Evolutionary conservation across 2,113 vertebrate genomes (phyloP).

Genomic region (Canis aureus): DNA sequence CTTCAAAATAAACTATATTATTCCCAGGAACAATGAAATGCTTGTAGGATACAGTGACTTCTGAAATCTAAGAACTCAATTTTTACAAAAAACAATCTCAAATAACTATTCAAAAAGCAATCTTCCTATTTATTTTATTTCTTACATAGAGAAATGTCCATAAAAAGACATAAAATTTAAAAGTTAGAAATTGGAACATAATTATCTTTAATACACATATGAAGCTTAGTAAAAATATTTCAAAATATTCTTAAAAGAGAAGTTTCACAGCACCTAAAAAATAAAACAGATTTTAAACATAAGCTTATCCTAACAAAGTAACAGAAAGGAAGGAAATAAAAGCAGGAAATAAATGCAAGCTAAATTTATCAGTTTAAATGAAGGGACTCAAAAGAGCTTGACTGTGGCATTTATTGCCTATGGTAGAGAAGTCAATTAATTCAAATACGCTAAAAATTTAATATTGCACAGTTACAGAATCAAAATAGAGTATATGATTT

Average conservation of each 20-base stretch:
- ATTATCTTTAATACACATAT: not conserved
- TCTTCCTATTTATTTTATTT: not conserved
- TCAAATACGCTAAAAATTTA: not conserved
- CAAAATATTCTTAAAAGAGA: not conserved
- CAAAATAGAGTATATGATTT: not conserved
- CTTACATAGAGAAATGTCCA: not conserved
- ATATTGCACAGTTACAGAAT: not conserved
- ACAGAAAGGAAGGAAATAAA: not conserved
- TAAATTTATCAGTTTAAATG: not conserved
- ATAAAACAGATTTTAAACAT: not conserved
- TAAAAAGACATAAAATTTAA: not conserved
- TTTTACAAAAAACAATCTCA: not conserved
- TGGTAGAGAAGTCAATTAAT: not conserved
- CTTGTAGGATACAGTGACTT: not conserved
- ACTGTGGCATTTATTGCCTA: not conserved
- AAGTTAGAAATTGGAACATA: not conserved
- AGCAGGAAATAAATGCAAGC: not conserved
- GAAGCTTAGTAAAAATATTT: constrained; percentile 20
- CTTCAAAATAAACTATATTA: not conserved
- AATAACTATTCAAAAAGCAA: not conserved
- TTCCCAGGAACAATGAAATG: not conserved
- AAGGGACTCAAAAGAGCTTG: not conserved
- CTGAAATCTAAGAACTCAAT: not conserved
- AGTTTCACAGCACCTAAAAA: not conserved
- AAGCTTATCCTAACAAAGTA: not conserved